Conservation (phyloP, 37 sponge, comb jelly and placozoan species). For the Crambe crambe region DNA sequence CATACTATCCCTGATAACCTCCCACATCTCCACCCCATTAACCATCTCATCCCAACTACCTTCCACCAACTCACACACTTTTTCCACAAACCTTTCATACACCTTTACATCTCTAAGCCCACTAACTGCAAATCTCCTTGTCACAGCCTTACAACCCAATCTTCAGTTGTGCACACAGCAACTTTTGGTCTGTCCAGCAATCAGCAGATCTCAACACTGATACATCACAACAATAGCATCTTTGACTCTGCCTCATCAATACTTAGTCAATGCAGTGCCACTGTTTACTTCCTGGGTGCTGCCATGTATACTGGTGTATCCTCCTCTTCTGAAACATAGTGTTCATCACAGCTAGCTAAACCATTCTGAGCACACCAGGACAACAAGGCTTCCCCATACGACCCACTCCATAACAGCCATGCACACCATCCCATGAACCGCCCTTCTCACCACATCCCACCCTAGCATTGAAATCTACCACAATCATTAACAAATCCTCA, state of each 20-base stretch:
- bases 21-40: constrained; percentile 36
- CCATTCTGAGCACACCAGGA: constrained; percentile 42
- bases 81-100: constrained; percentile 12
- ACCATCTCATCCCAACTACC: constrained; percentile 6
- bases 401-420: constrained; percentile 32
- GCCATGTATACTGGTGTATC: constrained; percentile 41
- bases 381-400: constrained; percentile 25
- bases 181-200: constrained; percentile 38
- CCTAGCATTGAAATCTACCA: constrained; percentile 34
- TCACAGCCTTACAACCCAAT: background rate
- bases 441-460: constrained; percentile 17
- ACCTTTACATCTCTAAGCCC: background rate
- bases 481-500: constrained; percentile 39
- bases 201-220: constrained; percentile 16
- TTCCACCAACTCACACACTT: constrained; percentile 19
- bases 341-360: constrained; percentile 26
- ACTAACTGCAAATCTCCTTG: background rate
- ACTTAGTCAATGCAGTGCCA: constrained; percentile 29
- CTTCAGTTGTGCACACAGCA: background rate
- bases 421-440: background rate
- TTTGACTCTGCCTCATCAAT: constrained; percentile 28
- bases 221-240: constrained; percentile 21
- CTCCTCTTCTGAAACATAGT: constrained; percentile 29
- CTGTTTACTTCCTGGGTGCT: constrained; percentile 19
- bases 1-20: constrained; percentile 18